Conservation (phyloP, 2,797 vertebrate species). For the Neopelma chrysocephalum region DNA sequence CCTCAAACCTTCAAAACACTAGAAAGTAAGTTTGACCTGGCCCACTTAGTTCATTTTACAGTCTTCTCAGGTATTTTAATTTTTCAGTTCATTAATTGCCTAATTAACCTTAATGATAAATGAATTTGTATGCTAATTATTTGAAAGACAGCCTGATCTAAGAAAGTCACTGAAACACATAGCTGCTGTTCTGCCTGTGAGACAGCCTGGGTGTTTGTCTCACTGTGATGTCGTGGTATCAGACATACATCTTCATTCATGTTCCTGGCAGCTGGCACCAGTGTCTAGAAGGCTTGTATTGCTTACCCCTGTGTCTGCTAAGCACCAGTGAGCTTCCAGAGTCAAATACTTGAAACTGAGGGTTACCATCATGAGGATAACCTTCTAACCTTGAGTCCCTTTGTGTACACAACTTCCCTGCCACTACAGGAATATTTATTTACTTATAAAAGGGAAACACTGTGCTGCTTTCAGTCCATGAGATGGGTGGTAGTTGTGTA, state of each 20-base stretch:
- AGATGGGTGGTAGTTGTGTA: background rate
- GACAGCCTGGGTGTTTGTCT: background rate
- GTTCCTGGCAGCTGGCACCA: background rate
- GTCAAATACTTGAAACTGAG: background rate
- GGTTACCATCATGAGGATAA: background rate
- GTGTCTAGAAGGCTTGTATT: background rate
- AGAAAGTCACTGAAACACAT: background rate
- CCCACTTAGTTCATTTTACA: background rate
- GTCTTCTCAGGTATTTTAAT: background rate
- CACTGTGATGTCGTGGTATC: background rate
- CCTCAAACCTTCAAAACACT: background rate
- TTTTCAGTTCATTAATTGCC: background rate
- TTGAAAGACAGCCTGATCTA: background rate
- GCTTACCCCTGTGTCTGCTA: background rate
- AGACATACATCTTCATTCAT: background rate
- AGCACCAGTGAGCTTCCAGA: background rate
- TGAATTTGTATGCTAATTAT: background rate
- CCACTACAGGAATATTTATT: background rate
- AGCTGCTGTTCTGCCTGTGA: background rate
- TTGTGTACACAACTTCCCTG: background rate
- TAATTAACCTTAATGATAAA: constrained; percentile 9
- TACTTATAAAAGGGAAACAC: background rate
- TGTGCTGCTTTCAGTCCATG: background rate
- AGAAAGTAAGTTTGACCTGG: background rate
- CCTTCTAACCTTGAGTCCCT: background rate